Evolutionary conservation across 2,113 vertebrate species (phyloP).

Genomic region (Erythrolamprus reginae): DNA sequence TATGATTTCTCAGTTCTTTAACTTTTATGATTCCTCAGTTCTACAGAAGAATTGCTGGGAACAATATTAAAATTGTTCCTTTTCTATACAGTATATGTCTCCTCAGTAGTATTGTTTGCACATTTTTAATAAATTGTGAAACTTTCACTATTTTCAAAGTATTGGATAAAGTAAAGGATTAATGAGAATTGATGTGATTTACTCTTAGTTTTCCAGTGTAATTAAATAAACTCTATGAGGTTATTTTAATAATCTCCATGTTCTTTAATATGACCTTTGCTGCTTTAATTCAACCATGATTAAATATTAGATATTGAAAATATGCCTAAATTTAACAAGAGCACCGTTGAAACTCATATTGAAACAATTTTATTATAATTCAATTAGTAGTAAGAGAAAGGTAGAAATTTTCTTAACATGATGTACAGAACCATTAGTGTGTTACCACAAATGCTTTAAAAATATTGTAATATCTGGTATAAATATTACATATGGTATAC

Average conservation of each 20-base stretch:
- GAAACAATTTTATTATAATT: neutral
- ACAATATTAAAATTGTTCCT: conserved; percentile 3
- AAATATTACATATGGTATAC: neutral
- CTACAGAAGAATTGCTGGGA: neutral
- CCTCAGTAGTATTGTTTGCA: neutral
- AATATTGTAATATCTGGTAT: neutral
- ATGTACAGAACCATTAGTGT: neutral
- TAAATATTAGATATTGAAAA: neutral
- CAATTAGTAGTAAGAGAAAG: neutral
- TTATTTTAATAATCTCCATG: conserved; percentile 15
- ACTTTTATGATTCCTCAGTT: neutral
- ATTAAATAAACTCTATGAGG: neutral
- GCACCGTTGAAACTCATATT: neutral
- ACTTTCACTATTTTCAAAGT: neutral
- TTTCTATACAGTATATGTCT: neutral
- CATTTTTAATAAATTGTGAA: neutral
- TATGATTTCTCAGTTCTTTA: neutral
- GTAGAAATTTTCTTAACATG: neutral
- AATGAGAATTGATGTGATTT: conserved; percentile 11
- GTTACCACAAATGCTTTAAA: neutral
- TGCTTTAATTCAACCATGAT: neutral
- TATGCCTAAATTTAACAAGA: neutral
- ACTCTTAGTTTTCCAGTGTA: conserved; percentile 12
- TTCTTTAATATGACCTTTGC: neutral
- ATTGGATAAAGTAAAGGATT: neutral